Evolutionary conservation across 2,113 vertebrate species (phyloP), one percentile per base, ranked within the genome.

Genomic region (Hydropotes inermis): DNA sequence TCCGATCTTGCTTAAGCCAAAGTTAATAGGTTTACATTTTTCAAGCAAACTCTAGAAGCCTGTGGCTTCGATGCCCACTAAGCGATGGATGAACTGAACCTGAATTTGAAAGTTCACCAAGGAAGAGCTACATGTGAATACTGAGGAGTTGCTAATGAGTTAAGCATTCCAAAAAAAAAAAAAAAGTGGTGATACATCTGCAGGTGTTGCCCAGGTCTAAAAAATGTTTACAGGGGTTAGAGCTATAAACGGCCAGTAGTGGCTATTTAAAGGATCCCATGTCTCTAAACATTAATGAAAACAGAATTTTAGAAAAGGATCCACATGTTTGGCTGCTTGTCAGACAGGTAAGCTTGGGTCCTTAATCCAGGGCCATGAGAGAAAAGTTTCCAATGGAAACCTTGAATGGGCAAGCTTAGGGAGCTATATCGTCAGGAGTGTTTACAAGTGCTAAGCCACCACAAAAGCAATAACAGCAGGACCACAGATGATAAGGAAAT

Each of bases 1-100:
- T 94, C 93, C 27, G 50, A 85, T 81, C 67, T 96, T 78, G 43
- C 61, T 92, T 92, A 89, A 95, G 60, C 60, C 96, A 92, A 96
- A 96, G 92, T 95, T 39, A 96, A 93, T 78, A 91, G 43, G 45
- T 60, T 92, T 91, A 58, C 57, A 89, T 89, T 92, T 96, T 96
- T 50, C 47, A 97, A 91, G 67, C 60, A 95, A 93, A 89, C 13
- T 90, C 52, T 83, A 83, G 60, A 87, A 95, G 43, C 33, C 23
- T 92, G 39, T 52, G 85, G 91, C 47, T 93, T 89, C 89, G 2
- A 25, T 87, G 47, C 52, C 57, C 93, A n/a, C 45, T 91, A 92
- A 96, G 57, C 61, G 83, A 94, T 45, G 17, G 36, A 93, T 55
- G 25, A 94, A 92, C 30, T 14, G n/a, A 94, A 28, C 23, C 33